Percentiles rank a stretch among this genome's conserved stretches.
phyloP scores from a whole-genome alignment of 2,113 vertebrate species.

The Phyllopteryx taeniolatus region DNA sequence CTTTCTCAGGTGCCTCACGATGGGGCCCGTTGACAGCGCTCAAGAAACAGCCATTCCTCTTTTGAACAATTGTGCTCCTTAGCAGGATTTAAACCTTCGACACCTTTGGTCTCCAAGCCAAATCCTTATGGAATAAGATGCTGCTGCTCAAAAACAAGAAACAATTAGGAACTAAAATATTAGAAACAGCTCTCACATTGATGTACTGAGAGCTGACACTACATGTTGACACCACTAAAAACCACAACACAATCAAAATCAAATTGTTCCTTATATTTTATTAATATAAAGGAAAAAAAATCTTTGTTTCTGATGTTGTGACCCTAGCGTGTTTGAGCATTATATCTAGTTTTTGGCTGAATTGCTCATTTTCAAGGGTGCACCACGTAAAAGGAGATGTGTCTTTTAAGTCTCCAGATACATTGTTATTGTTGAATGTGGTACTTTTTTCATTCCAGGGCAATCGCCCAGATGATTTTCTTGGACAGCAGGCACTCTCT shows the following conservation, averaged over 20 bases:
- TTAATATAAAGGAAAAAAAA: not conserved
- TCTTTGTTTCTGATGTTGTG: not conserved
- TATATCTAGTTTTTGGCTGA: not conserved
- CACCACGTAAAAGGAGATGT: not conserved
- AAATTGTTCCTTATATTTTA: not conserved
- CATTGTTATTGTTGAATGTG: slow-evolving; percentile 14
- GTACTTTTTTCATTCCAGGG: slow-evolving; percentile 15
- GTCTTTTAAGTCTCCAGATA: slow-evolving; percentile 8
- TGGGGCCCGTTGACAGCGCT: not conserved
- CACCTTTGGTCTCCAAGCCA: not conserved
- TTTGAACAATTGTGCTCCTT: not conserved
- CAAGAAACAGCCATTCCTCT: not conserved
- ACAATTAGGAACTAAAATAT: not conserved
- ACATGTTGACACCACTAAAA: not conserved
- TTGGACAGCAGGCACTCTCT: slow-evolving; percentile 34
- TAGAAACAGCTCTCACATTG: not conserved
- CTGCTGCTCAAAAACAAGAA: not conserved
- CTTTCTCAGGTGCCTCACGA: not conserved
- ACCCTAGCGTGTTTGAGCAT: not conserved
- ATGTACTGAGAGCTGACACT: not conserved
- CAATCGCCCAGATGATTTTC: slow-evolving; percentile 23
- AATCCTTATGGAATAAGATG: not conserved
- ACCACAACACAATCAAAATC: not conserved
- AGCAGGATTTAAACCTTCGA: not conserved
- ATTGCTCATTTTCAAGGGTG: not conserved